phyloP scores from a whole-genome alignment of 2,888 invertebrate species.

The Drosophila paramelanica region DNA sequence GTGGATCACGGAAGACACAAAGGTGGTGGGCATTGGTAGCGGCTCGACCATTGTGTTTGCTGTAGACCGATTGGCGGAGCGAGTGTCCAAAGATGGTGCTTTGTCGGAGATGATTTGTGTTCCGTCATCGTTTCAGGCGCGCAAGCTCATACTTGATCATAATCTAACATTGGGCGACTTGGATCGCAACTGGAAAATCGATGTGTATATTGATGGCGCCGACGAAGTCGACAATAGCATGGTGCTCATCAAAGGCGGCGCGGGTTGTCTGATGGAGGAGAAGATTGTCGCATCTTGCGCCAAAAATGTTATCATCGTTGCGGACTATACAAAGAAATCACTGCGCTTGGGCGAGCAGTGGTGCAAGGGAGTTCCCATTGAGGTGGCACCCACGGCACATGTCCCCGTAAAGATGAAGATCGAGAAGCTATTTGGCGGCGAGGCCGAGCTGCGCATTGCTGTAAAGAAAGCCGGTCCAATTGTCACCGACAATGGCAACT shows the following conservation, averaged over 20 bases:
- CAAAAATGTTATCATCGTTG: conserved; percentile 93
- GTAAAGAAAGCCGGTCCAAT: conserved; percentile 97
- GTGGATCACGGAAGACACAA: conserved; percentile 90
- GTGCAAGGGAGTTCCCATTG: conserved; percentile 97
- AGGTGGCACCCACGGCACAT: conserved; percentile 98
- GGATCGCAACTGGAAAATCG: conserved; percentile 90
- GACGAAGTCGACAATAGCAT: conserved; percentile 97
- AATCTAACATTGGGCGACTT: conserved; percentile 92
- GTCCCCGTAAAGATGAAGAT: conserved; percentile 92
- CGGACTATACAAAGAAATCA: conserved; percentile 97
- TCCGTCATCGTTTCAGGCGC: conserved; percentile 97
- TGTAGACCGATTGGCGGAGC: conserved; percentile 93
- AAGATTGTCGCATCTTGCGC: conserved; percentile 99
- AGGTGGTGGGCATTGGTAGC: conserved; percentile 96
- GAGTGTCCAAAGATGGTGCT: conserved; percentile 89
- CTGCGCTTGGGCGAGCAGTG: conserved; percentile 93
- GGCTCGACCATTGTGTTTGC: conserved; percentile 97
- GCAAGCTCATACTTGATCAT: conserved; percentile 93
- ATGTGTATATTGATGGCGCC: conserved; percentile 97
- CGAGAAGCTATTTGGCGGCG: conserved; percentile 90
- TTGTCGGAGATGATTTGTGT: conserved; percentile 92
- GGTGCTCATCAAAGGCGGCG: conserved; percentile 97
- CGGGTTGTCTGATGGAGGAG: conserved; percentile 98
- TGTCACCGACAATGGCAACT: conserved; percentile 99
- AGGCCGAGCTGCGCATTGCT: conserved; percentile 92